phyloP scores from a whole-genome alignment of 2,888 invertebrate genomes.

The Suillia variegata region DNA sequence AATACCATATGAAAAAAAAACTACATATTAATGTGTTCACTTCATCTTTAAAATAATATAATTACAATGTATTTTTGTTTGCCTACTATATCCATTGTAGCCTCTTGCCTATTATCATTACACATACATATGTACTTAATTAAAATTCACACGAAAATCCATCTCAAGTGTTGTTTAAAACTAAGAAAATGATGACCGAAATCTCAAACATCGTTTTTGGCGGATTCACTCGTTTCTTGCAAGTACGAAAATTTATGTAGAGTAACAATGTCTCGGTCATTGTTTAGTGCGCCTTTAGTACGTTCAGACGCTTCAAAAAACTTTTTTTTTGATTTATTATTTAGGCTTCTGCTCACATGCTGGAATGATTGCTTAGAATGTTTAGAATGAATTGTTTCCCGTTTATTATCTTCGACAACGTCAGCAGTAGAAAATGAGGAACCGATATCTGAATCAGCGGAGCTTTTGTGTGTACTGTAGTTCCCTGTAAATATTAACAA shows the following conservation, averaged over 20 bases:
- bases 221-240: slow-evolving; percentile 43
- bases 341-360: slow-evolving; percentile 25
- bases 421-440: background rate
- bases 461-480: slow-evolving; percentile 26
- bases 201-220: slow-evolving; percentile 54
- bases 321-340: slow-evolving; percentile 33
- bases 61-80: too few species aligned
- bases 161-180: too few species aligned
- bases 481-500: slow-evolving; percentile 27
- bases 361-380: slow-evolving; percentile 44
- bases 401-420: slow-evolving; percentile 6
- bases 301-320: too few species aligned
- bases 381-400: slow-evolving; percentile 24
- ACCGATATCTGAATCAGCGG: background rate
- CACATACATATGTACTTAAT: too few species aligned
- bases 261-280: slow-evolving; percentile 41
- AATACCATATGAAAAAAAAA: too few species aligned
- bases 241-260: slow-evolving; percentile 46
- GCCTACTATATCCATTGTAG: too few species aligned
- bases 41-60: too few species aligned
- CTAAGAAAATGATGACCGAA: too few species aligned
- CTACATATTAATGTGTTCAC: too few species aligned
- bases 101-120: too few species aligned
- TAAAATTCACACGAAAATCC: too few species aligned
- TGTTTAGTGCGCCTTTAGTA: too few species aligned